phyloP scores from a whole-genome alignment of 1,140 invertebrate species.

The Tenebrio molitor region DNA sequence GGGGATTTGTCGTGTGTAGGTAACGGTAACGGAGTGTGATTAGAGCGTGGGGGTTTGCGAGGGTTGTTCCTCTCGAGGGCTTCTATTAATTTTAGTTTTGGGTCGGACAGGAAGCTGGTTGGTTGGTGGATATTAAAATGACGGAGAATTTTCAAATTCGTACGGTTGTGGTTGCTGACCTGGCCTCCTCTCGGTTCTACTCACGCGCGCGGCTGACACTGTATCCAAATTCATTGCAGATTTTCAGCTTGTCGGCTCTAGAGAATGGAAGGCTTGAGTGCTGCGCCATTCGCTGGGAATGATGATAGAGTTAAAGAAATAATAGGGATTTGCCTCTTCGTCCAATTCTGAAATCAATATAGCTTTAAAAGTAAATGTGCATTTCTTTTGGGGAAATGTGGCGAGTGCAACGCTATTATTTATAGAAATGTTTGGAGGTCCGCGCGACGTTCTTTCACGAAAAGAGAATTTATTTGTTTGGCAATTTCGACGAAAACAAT shows the following conservation, averaged over 20 bases:
- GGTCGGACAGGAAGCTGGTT: not conserved
- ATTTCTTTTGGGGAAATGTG: slow-evolving; percentile 44
- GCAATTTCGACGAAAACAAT: slow-evolving; percentile 44
- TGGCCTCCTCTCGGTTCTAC: slow-evolving; percentile 54
- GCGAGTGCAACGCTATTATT: slow-evolving; percentile 19
- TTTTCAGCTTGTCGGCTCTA: slow-evolving; percentile 65
- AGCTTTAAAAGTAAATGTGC: slow-evolving; percentile 55
- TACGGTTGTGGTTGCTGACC: slow-evolving; percentile 55
- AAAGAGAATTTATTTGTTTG: slow-evolving; percentile 39
- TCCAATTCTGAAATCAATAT: slow-evolving; percentile 61
- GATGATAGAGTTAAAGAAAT: slow-evolving; percentile 65
- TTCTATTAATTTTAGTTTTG: slow-evolving; percentile 30
- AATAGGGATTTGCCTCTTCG: slow-evolving; percentile 63
- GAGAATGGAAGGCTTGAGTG: slow-evolving; percentile 64
- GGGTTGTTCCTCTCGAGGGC: slow-evolving; percentile 6
- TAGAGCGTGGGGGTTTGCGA: slow-evolving; percentile 3
- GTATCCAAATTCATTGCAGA: slow-evolving; percentile 67
- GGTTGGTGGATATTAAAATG: slow-evolving; percentile 39
- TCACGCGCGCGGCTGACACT: slow-evolving; percentile 58
- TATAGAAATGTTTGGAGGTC: slow-evolving; percentile 17
- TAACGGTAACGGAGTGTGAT: slow-evolving; percentile 13
- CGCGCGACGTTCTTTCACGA: slow-evolving; percentile 18
- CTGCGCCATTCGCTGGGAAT: slow-evolving; percentile 62
- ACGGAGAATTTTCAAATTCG: slow-evolving; percentile 46
- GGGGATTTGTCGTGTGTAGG: slow-evolving; percentile 13